These are phyloP conservation scores for Falco rusticolus DNA, from an alignment of 2,797 vertebrate genomes.

Conservation along the genomic window DNA sequence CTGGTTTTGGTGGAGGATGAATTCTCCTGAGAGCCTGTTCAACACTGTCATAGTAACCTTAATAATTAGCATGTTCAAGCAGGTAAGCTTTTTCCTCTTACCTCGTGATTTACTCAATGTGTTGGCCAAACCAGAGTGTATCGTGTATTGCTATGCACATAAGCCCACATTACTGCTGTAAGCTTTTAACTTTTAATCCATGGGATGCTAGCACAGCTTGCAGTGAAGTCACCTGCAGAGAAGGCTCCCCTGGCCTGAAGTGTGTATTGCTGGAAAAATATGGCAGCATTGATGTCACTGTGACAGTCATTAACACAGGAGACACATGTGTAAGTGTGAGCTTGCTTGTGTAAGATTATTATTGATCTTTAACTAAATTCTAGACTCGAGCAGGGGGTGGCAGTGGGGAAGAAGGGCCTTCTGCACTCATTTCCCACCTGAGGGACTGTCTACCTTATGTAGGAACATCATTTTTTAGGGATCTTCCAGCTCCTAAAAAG, in stretches of 20 bases:
- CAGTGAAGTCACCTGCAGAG: not conserved
- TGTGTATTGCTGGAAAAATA: not conserved
- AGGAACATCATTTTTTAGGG: not conserved
- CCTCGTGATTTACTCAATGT: not conserved
- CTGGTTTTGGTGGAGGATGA: not conserved
- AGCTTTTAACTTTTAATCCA: not conserved
- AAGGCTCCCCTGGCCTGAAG: not conserved
- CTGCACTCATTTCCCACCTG: not conserved
- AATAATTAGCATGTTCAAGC: not conserved
- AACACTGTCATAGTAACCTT: not conserved
- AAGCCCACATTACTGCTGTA: too few relatives aligned
- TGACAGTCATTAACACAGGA: not conserved
- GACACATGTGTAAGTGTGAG: not conserved
- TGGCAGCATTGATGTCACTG: not conserved
- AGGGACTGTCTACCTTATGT: not conserved
- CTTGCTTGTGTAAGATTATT: not conserved
- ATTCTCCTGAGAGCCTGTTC: not conserved
- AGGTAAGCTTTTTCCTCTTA: not conserved
- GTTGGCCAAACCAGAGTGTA: not conserved
- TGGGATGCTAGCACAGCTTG: not conserved
- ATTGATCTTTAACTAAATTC: not conserved
- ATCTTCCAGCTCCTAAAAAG: not conserved
- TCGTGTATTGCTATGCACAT: not conserved
- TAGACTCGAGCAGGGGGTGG: not conserved
- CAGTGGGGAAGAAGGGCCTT: not conserved